Conservation (phyloP, 2,888 invertebrate genomes). For the Bhutanitis thaidina region DNA sequence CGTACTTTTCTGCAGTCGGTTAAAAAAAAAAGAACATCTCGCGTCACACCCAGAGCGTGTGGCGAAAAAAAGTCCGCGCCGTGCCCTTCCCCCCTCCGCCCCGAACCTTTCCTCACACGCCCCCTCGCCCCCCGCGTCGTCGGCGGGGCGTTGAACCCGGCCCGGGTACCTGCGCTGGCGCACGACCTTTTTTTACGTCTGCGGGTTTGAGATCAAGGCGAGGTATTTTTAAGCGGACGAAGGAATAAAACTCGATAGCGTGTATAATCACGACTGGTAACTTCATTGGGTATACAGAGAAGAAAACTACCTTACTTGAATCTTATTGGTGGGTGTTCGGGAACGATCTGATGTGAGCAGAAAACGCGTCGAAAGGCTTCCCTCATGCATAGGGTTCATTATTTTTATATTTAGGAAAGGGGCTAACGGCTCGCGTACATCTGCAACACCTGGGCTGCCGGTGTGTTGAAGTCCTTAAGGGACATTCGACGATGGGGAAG, state of each 20-base stretch:
- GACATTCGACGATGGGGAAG: too few relatives aligned
- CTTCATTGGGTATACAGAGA: too few relatives aligned
- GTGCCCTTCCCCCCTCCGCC: constrained; percentile 6
- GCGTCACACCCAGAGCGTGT: not conserved
- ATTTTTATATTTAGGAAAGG: too few relatives aligned
- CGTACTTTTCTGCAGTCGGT: too few relatives aligned
- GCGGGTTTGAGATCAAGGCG: not conserved
- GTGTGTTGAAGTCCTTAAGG: too few relatives aligned
- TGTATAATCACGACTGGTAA: not conserved
- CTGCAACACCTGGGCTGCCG: too few relatives aligned
- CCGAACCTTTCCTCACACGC: constrained; percentile 13
- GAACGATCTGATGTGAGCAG: too few relatives aligned
- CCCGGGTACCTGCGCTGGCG: constrained; percentile 42
- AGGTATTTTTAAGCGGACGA: not conserved
- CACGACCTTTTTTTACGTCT: constrained; percentile 17
- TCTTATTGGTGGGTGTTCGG: too few relatives aligned
- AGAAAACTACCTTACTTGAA: too few relatives aligned
- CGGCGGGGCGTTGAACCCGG: constrained; percentile 44
- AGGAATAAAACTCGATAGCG: not conserved
- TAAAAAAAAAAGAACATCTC: not conserved
- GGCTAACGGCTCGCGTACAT: too few relatives aligned
- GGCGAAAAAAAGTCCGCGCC: constrained; percentile 7
- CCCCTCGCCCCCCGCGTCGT: constrained; percentile 27
- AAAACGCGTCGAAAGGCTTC: too few relatives aligned
- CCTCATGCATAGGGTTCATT: too few relatives aligned